Percentiles rank a stretch among this genome's conserved stretches.
phyloP scores from a whole-genome alignment of 1,140 invertebrate genomes.

The Magallana gigas region DNA sequence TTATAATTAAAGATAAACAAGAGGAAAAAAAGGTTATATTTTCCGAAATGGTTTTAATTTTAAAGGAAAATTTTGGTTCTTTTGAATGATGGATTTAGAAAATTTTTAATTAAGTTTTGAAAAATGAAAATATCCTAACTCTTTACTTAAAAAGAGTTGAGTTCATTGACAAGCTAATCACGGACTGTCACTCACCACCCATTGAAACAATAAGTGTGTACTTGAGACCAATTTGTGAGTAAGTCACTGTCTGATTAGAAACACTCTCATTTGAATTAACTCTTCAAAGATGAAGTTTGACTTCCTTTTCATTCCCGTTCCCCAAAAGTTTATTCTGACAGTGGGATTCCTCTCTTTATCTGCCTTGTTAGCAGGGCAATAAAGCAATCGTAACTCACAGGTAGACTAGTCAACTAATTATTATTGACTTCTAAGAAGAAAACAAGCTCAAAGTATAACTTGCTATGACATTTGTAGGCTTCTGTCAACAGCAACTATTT shows the following conservation, averaged over 20 bases:
- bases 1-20: not conserved
- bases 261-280: not conserved
- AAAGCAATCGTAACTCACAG: conserved; percentile 14
- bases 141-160: not conserved
- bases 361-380: conserved; percentile 31
- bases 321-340: not conserved
- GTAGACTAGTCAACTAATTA: not conserved
- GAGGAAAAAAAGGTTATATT: not conserved
- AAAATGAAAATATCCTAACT: not conserved
- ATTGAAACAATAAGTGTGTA: not conserved
- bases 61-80: not conserved
- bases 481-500: conserved; percentile 8
- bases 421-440: not conserved
- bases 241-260: not conserved
- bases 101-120: not conserved
- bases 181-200: no score
- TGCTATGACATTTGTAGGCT: not conserved
- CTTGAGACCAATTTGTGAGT: not conserved
- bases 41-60: not conserved
- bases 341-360: conserved; percentile 4
- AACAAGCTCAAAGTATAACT: not conserved
- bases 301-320: not conserved
- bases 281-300: conserved; percentile 15
- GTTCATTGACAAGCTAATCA: not conserved
- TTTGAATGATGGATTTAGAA: not conserved